Evolutionary conservation across 2,797 vertebrate species (phyloP).

Genomic region (Vipera ursinii): DNA sequence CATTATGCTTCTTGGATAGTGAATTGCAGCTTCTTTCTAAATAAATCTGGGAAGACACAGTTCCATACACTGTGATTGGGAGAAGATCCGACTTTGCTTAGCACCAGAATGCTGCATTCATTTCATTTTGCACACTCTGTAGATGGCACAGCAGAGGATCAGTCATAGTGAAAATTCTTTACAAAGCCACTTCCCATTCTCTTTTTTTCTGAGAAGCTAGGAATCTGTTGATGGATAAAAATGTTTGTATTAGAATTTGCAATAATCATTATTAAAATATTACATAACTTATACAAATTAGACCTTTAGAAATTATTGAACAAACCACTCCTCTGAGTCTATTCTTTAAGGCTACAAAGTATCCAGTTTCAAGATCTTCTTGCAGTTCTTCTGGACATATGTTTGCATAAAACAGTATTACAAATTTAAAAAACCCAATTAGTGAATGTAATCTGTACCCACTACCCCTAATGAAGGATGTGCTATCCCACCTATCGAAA

Average conservation of each 20-base stretch:
- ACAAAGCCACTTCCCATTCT: conserved; percentile 81
- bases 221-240: conserved; percentile 75
- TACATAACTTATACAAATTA: background rate
- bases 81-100: conserved; percentile 24
- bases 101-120: conserved; percentile 24
- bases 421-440: background rate
- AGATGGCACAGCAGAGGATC: conserved; percentile 46
- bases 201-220: conserved; percentile 88
- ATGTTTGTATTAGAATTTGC: background rate
- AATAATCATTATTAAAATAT: background rate
- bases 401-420: background rate
- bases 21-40: conserved; percentile 41
- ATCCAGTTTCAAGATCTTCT: background rate
- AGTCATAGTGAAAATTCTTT: conserved; percentile 92
- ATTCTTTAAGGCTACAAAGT: background rate
- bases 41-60: background rate
- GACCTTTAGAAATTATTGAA: background rate
- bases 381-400: background rate
- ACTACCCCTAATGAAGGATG: too few species aligned
- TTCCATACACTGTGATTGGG: background rate
- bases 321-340: background rate
- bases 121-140: conserved; percentile 16
- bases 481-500: background rate
- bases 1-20: conserved; percentile 48
- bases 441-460: too few species aligned